Evolutionary conservation across 2,888 invertebrate genomes (phyloP).

Genomic region (Nymphalis urticae): DNA sequence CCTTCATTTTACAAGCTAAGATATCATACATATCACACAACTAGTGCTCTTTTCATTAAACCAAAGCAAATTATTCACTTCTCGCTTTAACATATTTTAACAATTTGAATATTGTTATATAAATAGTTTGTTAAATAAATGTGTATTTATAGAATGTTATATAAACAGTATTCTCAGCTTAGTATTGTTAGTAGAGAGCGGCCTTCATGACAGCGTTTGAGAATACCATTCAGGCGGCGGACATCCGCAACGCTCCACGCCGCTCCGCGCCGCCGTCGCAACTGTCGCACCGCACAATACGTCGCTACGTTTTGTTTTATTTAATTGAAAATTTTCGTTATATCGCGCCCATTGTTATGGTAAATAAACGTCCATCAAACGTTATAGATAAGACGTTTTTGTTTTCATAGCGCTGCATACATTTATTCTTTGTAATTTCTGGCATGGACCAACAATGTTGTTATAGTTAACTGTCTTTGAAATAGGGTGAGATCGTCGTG

Average conservation of each 20-base stretch:
- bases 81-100: neutral
- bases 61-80: neutral
- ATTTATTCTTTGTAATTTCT: slow-evolving; percentile 21
- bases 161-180: slow-evolving; percentile 8
- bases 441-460: slow-evolving; percentile 4
- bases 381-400: slow-evolving; percentile 40
- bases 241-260: slow-evolving; percentile 45
- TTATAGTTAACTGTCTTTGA: slow-evolving; percentile 27
- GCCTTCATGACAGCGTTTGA: slow-evolving; percentile 23
- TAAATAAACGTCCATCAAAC: slow-evolving; percentile 49
- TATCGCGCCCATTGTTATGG: slow-evolving; percentile 61
- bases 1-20: slow-evolving; percentile 18
- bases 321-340: slow-evolving; percentile 76
- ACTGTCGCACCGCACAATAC: slow-evolving; percentile 63
- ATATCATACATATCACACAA: slow-evolving; percentile 2
- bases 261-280: slow-evolving; percentile 48
- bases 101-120: neutral
- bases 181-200: slow-evolving; percentile 25
- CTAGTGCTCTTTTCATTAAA: neutral
- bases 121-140: neutral
- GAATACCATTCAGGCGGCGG: slow-evolving; percentile 45
- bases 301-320: slow-evolving; percentile 65
- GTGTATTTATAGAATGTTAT: slow-evolving; percentile 5
- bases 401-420: slow-evolving; percentile 28
- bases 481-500: neutral